Evolutionary conservation across 2,888 invertebrate genomes (phyloP), one percentile per base, ranked within the genome.

Genomic region (Amphipoea oculea): DNA sequence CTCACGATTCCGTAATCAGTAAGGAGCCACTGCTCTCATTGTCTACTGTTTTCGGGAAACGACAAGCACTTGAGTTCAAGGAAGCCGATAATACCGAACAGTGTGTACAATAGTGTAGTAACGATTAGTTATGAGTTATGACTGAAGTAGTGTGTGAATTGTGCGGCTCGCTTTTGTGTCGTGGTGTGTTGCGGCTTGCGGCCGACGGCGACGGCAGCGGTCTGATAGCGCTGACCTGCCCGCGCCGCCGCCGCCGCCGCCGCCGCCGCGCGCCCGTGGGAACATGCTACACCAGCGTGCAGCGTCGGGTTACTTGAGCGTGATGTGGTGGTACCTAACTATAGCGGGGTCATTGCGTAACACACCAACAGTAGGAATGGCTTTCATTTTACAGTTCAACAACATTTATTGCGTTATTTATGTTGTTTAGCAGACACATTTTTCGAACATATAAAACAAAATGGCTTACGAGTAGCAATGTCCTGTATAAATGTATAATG

Each of bases 231-330:
- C 54, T 70, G 78, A 65, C 78, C 78, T n/a, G 70, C 71, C 14
- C 2, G 11, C 42, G 42, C 23, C 36, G 36, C 36, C 36, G 40
- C 60, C 20, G 80, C 29, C 29, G 29, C 29, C 42, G 42, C 23
- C 36, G 36, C 36, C 36, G 40, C 60, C 20, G 80, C 29, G 29
- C 48, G 68, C 11, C 11, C 85, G 85, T 85, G 84, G 82, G 84
- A 84, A 81, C 45, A 4, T 9, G 23, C 54, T 9, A 3, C 40
- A 29, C 29, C 29, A 29, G 29, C 29, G 29, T 29, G 29, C 70
- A 17, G 1, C n/a, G 9, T 17, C 40, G 9, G 12, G 45, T 20
- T 29, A 57, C 57, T 65, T 4, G 4, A n/a, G 14, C 40, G 3
- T n/a, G 17, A 12, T 20, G 40, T 14, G 17, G 12, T 14, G 17